Evolutionary conservation across 2,888 invertebrate genomes (phyloP), one percentile per base, ranked within the genome.

Genomic region (Drosophila antonietae): DNA sequence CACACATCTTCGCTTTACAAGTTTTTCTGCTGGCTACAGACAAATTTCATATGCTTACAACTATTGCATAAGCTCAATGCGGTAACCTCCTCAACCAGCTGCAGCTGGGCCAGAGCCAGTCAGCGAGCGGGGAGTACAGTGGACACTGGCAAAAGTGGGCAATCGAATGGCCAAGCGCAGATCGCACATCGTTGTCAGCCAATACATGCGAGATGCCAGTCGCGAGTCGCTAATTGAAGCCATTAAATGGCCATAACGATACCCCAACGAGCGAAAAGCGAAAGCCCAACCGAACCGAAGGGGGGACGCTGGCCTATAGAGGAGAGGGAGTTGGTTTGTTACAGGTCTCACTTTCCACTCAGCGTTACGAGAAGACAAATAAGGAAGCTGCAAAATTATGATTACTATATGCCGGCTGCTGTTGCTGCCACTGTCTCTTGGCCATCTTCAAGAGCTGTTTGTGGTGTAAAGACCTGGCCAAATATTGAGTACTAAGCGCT

Each of bases 111-210:
- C 41, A 28, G 20, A 31, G 47, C 5, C 23, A 10, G 31, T 31
- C 31, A 39, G 23, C 33, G 28, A 18, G 47, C 15, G 51, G 53
- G 18, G 41, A 14, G 46, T 3, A 41, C 55, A 41, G 55, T 41
- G 47, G 52, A 46, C 23, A 47, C 55, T 51, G 51, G 64, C 63
- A 59, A 49, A 64, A 64, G 35, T 47, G 65, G 43, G 52, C 81
- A 71, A 88, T 85, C 86, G 52, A 83, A 78, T 78, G 87, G 31
- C 59, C 68, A 73, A 60, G 69, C 77, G 39, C 39, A 49, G 66
- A 71, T 85, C 82, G 77, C 88, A 89, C 88, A 78, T 89, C 89
- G 80, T 85, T 89, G 89, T 83, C 89, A 80, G 85, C 67, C 88
- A 77, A 81, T 89, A 79, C 64, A 41, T 18, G 55, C 41, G 41